Base-by-base conservation (phyloP, 2,888 invertebrate genomes). In the Glomeris marginata region DNA sequence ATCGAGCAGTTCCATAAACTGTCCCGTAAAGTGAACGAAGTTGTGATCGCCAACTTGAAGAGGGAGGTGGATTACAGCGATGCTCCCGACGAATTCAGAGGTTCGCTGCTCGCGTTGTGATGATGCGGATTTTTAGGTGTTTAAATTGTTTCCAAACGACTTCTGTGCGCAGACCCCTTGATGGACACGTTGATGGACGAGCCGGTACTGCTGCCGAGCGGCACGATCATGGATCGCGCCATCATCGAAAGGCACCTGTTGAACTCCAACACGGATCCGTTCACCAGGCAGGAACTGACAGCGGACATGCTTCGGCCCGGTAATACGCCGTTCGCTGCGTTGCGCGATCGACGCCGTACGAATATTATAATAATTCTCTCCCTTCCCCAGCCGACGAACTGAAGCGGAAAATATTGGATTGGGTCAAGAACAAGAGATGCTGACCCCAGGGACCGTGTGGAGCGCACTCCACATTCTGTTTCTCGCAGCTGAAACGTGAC, bases 131-230 rank as follows among this genome's bases (percentile, higher is more conserved):
- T n/a, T n/a, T n/a, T n/a, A n/a, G 28, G 28, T 28, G 28, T 28
- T 38, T 20, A 46, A 20, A 49, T 22, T 11, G 16, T 45, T 41
- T 13, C 42, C 2, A 21, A 6, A 33, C 20, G n/a, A 5, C 46
- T 34, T 2, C 21, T 47, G 13, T 44, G 59, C 59, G 20, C 57
- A 74, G 95, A 95, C 72, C 94, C 94, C 0, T 73, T 95, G 35
- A 95, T 95, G 95, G 92, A 92, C 66, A 94, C 94, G 0, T 71
- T 95, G 46, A 95, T 95, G 94, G 81, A 81, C 5, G 94, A 95
- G 69, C 95, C 95, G 10, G 95, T 95, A 10, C 71, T 81, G 55
- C 72, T 95, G 61, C 94, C 94, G 2, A 60, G 63, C 42, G 90
- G 91, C 53, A 80, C 78, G 62, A 77, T 92, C 21, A 94, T 95